Base-by-base conservation (phyloP, 2,888 invertebrate genomes). In the Amitus sp. region DNA sequence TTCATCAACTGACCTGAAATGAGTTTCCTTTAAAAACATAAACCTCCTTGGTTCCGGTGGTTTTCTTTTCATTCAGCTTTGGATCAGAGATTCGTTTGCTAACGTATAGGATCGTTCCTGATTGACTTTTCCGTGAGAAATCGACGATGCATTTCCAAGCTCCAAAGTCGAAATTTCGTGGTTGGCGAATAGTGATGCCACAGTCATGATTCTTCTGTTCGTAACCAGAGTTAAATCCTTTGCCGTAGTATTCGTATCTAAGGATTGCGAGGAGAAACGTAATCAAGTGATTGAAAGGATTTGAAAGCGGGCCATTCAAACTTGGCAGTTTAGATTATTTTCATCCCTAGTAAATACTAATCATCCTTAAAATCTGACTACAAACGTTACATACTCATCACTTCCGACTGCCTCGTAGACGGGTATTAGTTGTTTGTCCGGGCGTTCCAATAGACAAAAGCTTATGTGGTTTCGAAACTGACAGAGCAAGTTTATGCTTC, bases 211-310 rank as follows among this genome's bases (percentile, higher is more conserved):
- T 49, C 1, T 53, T 12, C 19, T 27, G 30, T 10, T 47, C 34
- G 20, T 46, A 59, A 42, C 34, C 48, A 7, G 4, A 4, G 40
- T 64, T 62, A 27, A 61, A 66, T 3, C 75, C 74, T 17, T 66
- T 49, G 15, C 75, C 76, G 47, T 70, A 73, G 60, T 76, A 77
- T 40, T 70, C 67, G 46, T 77, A 77, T 17, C 76, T 77, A 49
- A 49, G 57, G 40, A 57, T 34, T 28, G 30, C 6, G 28, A 27
- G 9, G 9, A 27, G 5, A 9, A 7, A 27, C 28, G 12, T n/a
- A n/a, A n/a, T n/a, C n/a, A n/a, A n/a, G n/a, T n/a, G n/a, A n/a
- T n/a, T n/a, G n/a, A n/a, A n/a, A 47, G 33, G 12, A 39, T n/a
- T n/a, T n/a, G n/a, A n/a, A n/a, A n/a, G n/a, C n/a, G n/a, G n/a